These are phyloP conservation scores for Microcebus jonahi DNA, from an alignment of 2,113 vertebrate genomes.

Conservation along the genomic window DNA sequence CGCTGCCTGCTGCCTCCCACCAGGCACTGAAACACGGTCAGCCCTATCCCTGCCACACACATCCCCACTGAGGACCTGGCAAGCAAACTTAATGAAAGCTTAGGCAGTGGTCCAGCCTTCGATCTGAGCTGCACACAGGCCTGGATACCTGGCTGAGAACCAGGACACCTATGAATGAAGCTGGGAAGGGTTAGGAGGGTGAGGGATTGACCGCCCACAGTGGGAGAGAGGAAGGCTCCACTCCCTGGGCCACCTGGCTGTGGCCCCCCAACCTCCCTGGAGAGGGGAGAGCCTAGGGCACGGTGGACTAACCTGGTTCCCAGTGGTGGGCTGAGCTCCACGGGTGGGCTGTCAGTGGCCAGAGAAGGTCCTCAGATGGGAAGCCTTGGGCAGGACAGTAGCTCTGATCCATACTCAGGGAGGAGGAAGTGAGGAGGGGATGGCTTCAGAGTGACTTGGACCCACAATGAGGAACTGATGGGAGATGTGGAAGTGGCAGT, in stretches of 20 bases:
- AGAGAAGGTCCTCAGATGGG: not conserved
- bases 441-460: not conserved
- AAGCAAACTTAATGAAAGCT: constrained; percentile 16
- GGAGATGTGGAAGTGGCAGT: constrained; percentile 16
- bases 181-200: not conserved
- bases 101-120: not conserved
- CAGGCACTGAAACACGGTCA: not conserved
- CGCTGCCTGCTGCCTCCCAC: not conserved
- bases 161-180: constrained; percentile 36
- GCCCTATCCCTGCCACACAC: not conserved
- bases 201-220: not conserved
- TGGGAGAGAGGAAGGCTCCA: not conserved
- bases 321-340: not conserved
- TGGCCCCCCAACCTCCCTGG: not conserved
- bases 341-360: constrained; percentile 11
- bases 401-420: not conserved
- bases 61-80: not conserved
- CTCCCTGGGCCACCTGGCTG: not conserved
- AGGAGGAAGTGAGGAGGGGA: constrained; percentile 62
- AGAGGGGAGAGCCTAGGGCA: not conserved
- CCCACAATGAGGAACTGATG: constrained; percentile 62
- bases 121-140: not conserved
- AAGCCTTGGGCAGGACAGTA: not conserved
- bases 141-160: not conserved
- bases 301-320: constrained; percentile 50